Conservation (phyloP, 1,140 invertebrate species). For the Phortica variegata region DNA sequence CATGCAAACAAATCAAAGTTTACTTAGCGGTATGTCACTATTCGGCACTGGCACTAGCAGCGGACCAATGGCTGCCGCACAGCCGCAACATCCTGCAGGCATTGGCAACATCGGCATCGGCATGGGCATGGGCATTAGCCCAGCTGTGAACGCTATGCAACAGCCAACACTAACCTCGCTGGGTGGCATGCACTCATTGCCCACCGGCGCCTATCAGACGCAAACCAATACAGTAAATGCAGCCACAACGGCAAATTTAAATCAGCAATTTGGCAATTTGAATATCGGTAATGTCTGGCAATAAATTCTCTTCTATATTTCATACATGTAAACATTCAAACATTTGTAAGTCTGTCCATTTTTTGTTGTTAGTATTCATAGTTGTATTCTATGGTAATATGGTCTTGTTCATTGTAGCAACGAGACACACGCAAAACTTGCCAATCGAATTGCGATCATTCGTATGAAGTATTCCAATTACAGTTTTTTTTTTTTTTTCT, state of each 20-base stretch:
- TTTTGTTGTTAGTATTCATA: too few species aligned
- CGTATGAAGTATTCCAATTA: too few species aligned
- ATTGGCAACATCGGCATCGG: slow-evolving; percentile 28
- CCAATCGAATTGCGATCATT: neutral
- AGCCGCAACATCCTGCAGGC: slow-evolving; percentile 12
- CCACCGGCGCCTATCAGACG: slow-evolving; percentile 8
- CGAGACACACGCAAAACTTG: too few species aligned
- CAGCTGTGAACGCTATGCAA: slow-evolving; percentile 41
- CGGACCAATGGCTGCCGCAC: slow-evolving; percentile 14
- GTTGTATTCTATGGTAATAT: too few species aligned
- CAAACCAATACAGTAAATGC: slow-evolving; percentile 15
- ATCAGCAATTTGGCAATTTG: slow-evolving; percentile 56
- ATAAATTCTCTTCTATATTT: slow-evolving; percentile 29
- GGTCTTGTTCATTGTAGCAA: too few species aligned
- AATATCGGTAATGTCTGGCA: slow-evolving; percentile 58
- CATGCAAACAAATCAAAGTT: slow-evolving; percentile 49
- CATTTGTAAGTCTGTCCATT: neutral
- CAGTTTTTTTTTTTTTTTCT: too few species aligned
- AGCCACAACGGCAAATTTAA: slow-evolving; percentile 40
- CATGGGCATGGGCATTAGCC: slow-evolving; percentile 27
- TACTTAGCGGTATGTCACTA: slow-evolving; percentile 40
- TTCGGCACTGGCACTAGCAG: slow-evolving; percentile 19
- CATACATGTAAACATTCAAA: neutral
- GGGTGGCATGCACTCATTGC: slow-evolving; percentile 17
- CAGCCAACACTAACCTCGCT: slow-evolving; percentile 20